Base-by-base conservation (phyloP, 2,888 invertebrate genomes). In the Exephanes ischioxanthus region DNA sequence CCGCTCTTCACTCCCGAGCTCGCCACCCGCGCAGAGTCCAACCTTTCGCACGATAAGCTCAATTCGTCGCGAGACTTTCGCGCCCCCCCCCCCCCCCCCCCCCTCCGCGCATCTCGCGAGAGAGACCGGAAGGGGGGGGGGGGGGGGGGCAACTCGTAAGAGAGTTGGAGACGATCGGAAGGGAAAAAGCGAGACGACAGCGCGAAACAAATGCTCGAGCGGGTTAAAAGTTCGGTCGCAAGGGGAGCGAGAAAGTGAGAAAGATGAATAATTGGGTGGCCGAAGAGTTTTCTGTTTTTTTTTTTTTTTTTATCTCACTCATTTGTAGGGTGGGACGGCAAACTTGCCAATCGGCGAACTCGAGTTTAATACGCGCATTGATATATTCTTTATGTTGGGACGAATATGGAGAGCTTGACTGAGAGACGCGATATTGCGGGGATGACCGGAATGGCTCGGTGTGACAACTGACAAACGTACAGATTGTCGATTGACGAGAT, bases 31-130 rank as follows among this genome's bases (percentile, higher is more conserved):
- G 45, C 3, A 16, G 66, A 72, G 75, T 76, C 71, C 76, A 73
- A 83, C 70, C 67, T 85, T 80, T 82, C 77, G 83, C 66, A 19
- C 83, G 86, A 86, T 83, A 83, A 86, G 86, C 86, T 77, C 83
- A 70, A 85, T 86, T 80, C 86, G 83, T 70, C 75, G 80, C 73
- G 73, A 55, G 53, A 75, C 80, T 83, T 86, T 83, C 48, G 67
- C 37, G n/a, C 26, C 26, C 26, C 26, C 26, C 26, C 26, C 66
- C 3, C 26, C 26, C 26, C 37, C 3, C 22, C 67, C 67, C 67
- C 61, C 33, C 30, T 75, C 58, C 61, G 73, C 63, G 11, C 73
- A n/a, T n/a, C 16, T 30, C 61, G 16, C 33, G 11, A 51, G 19
- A 51, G 51, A 53, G 11, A 37, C 66, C 19, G 19, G 51, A 51